Percentiles rank a stretch among this genome's conserved stretches.
Conservation (phyloP, 1,140 invertebrate genomes). For the Brachionus calyciflorus region DNA sequence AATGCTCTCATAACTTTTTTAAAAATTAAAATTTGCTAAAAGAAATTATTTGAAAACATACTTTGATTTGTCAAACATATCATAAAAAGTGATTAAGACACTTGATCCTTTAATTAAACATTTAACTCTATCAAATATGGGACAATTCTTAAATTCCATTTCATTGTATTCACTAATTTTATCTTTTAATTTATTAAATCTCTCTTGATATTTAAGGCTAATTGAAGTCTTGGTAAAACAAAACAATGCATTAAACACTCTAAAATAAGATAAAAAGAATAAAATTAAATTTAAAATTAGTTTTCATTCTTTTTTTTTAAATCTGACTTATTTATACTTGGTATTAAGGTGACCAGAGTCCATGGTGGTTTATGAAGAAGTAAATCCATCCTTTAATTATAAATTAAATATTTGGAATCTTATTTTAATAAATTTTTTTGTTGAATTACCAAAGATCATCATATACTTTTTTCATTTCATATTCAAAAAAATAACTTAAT, state of each 20-base stretch:
- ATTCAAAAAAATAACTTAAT: slow-evolving; percentile 26
- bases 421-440: background rate
- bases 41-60: background rate
- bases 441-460: slow-evolving; percentile 28
- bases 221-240: background rate
- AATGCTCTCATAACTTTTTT: background rate
- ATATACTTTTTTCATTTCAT: slow-evolving; percentile 38
- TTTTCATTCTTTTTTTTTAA: background rate
- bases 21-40: background rate
- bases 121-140: background rate
- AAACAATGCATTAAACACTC: slow-evolving; percentile 32
- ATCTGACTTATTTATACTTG: slow-evolving; percentile 1
- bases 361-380: slow-evolving; percentile 25
- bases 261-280: background rate
- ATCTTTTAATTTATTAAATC: background rate
- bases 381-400: background rate
- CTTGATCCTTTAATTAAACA: background rate
- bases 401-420: background rate
- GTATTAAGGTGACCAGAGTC: slow-evolving; percentile 8
- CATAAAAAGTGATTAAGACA: background rate
- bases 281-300: background rate
- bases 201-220: background rate
- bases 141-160: background rate
- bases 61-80: background rate
- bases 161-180: background rate